Conservation (phyloP, 2,888 invertebrate genomes). For the Tipula lateralis region DNA sequence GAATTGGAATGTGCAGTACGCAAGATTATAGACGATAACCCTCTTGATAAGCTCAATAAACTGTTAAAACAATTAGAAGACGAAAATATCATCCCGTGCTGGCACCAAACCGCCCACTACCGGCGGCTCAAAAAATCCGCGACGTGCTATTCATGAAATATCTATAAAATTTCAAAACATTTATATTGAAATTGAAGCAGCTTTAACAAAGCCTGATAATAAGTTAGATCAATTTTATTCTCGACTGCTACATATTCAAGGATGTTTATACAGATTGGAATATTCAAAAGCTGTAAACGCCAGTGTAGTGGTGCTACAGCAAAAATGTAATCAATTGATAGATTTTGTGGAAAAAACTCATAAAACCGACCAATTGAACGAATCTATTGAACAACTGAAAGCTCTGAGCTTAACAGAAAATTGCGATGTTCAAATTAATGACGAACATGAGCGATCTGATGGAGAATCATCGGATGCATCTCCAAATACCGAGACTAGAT, state of each 20-base stretch:
- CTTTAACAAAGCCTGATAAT: neutral
- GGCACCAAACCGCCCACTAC: neutral
- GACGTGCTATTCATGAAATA: neutral
- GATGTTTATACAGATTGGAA: neutral
- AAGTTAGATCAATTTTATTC: neutral
- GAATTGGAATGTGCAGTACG: neutral
- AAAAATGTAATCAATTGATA: no score
- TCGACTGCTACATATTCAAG: neutral
- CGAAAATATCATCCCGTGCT: neutral
- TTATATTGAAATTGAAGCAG: neutral
- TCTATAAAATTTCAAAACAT: neutral
- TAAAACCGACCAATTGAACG: no score
- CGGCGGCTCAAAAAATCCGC: neutral
- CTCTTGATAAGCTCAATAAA: neutral
- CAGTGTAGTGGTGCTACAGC: no score
- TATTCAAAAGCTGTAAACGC: no score
- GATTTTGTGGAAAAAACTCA: no score
- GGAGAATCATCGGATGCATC: no score
- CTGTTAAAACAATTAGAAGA: neutral
- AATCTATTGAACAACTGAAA: no score
- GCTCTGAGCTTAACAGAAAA: no score
- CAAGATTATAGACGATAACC: neutral
- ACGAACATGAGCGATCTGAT: no score
- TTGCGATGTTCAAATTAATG: no score
- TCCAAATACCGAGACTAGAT: no score